A percentile compares a stretch with the other conserved stretches of the same genome.
phyloP scores from a whole-genome alignment of 2,113 vertebrate species.

The Oryzias curvinotus region DNA sequence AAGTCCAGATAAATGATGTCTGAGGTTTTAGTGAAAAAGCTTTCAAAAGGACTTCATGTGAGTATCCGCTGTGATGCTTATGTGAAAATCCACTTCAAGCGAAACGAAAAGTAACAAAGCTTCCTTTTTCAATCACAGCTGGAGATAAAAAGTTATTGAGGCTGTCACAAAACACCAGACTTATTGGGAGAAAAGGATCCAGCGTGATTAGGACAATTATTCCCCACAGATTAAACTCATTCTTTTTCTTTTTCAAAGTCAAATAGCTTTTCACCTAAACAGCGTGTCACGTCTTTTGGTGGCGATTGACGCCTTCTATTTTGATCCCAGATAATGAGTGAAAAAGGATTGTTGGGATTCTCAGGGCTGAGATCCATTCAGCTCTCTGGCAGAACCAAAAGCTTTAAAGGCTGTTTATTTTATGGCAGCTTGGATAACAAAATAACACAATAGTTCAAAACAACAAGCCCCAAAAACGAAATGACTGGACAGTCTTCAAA shows the following conservation, averaged over 20 bases:
- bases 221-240: slow-evolving; percentile 7
- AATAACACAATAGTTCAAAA: slow-evolving; percentile 25
- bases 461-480: slow-evolving; percentile 21
- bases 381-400: slow-evolving; percentile 16
- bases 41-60: slow-evolving; percentile 32
- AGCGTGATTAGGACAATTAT: slow-evolving; percentile 21
- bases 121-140: slow-evolving; percentile 19
- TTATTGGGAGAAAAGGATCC: slow-evolving; percentile 41
- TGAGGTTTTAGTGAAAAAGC: slow-evolving; percentile 30
- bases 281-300: slow-evolving; percentile 4
- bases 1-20: slow-evolving; percentile 43
- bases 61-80: background rate
- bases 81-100: slow-evolving; percentile 8
- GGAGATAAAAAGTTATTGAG: background rate
- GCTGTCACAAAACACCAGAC: slow-evolving; percentile 29
- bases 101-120: slow-evolving; percentile 21
- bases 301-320: slow-evolving; percentile 41
- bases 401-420: slow-evolving; percentile 18
- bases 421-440: slow-evolving; percentile 5
- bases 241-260: slow-evolving; percentile 25
- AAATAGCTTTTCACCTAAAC: slow-evolving; percentile 34
- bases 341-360: slow-evolving; percentile 32
- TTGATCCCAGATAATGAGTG: slow-evolving; percentile 43
- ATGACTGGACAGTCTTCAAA: slow-evolving; percentile 14
- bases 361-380: slow-evolving; percentile 42